Evolutionary conservation across 2,797 vertebrate species (phyloP), one percentile per base, ranked within the genome.

Genomic region (Gobio occitaniae): DNA sequence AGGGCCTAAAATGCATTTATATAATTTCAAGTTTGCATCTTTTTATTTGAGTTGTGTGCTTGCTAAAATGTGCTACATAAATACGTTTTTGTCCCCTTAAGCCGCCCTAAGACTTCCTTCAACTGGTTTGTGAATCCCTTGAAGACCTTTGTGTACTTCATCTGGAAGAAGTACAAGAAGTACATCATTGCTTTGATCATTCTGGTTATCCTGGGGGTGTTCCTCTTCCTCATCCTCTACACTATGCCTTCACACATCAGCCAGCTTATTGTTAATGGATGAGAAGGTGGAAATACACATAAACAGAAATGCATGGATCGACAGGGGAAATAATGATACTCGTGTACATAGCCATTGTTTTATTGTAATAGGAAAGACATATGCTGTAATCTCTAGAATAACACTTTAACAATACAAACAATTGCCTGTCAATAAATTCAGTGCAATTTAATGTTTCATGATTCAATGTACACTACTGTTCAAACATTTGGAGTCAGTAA

Each of bases 111-210:
- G 92, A 98, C 96, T 6, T 96, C 94, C 86, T 99, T 99, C 91
- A 95, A 91, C 92, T 99, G 97, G 97, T 96, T 99, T 41, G 84
- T 98, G 91, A 99, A 99, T 88, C 97, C 97, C 0, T 80, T 99
- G 94, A 99, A 98, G 93, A 97, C 97, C 11, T 98, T 98, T 17
- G 70, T 97, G 88, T 97, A 96, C 94, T 97, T 98, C 87, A 96
- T 98, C 91, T 98, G 97, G 97, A 96, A 94, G 89, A 95, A 96
- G 47, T 97, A 96, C 90, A 98, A 97, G 94, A 96, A 93, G 91
- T 96, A 95, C 88, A 96, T 99, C 84, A 95, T 98, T 82, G 90
- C 96, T 47, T 78, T 97, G 63, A 25, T 96, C 66, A 50, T 98
- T 87, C 92, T 97, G 16, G 90, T 85, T 13, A 70, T 97, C 87